Evolutionary conservation across 2,797 vertebrate species (phyloP).

Genomic region (Apodemus agrarius): DNA sequence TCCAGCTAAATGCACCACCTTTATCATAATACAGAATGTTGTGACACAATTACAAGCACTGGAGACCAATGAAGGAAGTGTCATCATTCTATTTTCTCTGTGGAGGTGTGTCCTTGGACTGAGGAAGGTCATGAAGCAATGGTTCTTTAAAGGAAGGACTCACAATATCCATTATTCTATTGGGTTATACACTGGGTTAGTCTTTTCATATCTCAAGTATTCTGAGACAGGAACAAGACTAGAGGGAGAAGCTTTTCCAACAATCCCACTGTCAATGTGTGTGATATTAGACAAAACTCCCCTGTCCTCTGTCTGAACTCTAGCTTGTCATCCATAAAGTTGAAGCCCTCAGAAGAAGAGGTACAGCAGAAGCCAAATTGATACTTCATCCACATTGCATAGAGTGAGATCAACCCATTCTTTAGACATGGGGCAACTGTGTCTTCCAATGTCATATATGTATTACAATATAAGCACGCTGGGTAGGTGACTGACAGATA

Average conservation of each 20-base stretch:
- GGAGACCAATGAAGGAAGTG: neutral
- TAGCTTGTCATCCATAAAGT: conserved; percentile 10
- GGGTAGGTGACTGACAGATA: neutral
- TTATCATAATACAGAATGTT: neutral
- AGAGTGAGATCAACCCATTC: neutral
- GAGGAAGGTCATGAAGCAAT: neutral
- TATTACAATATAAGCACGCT: neutral
- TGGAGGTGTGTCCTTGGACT: neutral
- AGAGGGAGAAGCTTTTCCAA: neutral
- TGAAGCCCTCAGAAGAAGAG: neutral
- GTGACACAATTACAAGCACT: neutral
- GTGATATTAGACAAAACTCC: neutral
- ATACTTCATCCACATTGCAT: neutral
- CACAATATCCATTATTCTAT: neutral
- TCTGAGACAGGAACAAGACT: neutral
- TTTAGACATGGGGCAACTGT: neutral
- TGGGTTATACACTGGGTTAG: neutral
- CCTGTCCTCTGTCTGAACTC: neutral
- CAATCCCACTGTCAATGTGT: neutral
- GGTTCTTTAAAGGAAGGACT: neutral
- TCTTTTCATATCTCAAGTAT: neutral
- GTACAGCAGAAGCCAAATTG: neutral
- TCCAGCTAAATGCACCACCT: neutral
- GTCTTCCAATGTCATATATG: neutral
- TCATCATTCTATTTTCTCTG: neutral